Evolutionary conservation across 2,888 invertebrate species (phyloP).

Genomic region (Strigamia transsilvanica): DNA sequence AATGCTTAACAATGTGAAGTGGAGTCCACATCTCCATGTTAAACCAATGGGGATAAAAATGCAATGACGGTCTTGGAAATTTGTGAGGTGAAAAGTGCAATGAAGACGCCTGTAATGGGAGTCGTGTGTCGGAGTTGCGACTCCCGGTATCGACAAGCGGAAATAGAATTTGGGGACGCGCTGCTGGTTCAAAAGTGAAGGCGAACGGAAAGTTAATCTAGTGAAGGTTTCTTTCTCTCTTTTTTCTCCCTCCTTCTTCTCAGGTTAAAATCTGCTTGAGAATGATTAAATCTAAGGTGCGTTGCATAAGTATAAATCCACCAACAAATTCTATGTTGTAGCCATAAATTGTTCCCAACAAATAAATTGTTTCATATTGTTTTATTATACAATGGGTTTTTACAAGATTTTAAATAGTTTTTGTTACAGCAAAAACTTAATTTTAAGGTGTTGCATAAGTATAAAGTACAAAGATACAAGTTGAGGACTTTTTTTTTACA

Average conservation of each 20-base stretch:
- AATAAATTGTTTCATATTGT: no score
- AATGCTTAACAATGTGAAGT: background rate
- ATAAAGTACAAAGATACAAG: no score
- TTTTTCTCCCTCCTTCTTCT: no score
- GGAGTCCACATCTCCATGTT: no score
- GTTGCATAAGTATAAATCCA: no score
- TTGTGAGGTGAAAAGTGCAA: constrained; percentile 13
- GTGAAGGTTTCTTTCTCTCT: background rate
- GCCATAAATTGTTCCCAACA: background rate
- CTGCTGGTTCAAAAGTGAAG: background rate
- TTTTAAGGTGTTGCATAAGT: no score
- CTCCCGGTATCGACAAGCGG: constrained; percentile 8
- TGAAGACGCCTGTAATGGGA: background rate
- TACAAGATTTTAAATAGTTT: no score
- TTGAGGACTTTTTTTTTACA: no score
- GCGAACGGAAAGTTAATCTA: background rate
- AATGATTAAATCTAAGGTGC: constrained; percentile 31
- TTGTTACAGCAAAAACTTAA: no score
- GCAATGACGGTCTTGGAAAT: background rate
- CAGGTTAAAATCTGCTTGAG: background rate
- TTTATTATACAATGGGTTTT: no score
- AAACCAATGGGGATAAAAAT: no score
- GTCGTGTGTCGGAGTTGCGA: background rate
- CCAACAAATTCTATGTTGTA: no score
- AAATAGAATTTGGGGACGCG: constrained; percentile 30